phyloP scores from a whole-genome alignment of 2,113 vertebrate species.

The Marmota monax region DNA sequence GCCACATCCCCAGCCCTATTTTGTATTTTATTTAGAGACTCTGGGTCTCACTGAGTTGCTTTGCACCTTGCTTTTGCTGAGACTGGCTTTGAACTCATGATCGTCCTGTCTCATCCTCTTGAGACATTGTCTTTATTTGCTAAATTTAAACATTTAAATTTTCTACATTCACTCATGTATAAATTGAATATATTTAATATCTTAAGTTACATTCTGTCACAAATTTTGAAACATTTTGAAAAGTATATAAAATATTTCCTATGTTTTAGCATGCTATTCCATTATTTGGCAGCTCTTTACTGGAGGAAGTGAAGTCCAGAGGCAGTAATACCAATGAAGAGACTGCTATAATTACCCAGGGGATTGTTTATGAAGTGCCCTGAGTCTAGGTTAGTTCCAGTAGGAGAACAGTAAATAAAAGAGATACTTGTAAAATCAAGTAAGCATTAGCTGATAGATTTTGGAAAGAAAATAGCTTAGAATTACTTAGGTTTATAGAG shows the following conservation, averaged over 20 bases:
- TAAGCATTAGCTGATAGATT: not conserved
- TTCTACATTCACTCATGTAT: not conserved
- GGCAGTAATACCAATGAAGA: not conserved
- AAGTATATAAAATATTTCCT: not conserved
- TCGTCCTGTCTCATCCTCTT: too few species aligned
- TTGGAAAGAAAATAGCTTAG: not conserved
- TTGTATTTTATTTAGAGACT: too few species aligned
- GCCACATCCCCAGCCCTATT: too few species aligned
- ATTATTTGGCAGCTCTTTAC: not conserved
- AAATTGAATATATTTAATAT: constrained; percentile 39
- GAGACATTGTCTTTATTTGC: not conserved
- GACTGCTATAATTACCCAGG: not conserved
- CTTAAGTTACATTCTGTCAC: constrained; percentile 21
- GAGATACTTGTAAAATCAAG: not conserved
- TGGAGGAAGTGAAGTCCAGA: not conserved
- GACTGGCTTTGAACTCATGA: too few species aligned
- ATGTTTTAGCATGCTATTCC: not conserved
- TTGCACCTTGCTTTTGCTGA: too few species aligned
- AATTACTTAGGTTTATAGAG: not conserved
- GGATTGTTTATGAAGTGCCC: not conserved
- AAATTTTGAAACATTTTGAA: constrained; percentile 16
- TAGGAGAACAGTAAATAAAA: not conserved
- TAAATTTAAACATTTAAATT: constrained; percentile 15
- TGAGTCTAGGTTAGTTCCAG: not conserved
- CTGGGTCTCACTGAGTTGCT: too few species aligned